phyloP scores from a whole-genome alignment of 64 coral and sea anemone species.

The Acropora tenuis region DNA sequence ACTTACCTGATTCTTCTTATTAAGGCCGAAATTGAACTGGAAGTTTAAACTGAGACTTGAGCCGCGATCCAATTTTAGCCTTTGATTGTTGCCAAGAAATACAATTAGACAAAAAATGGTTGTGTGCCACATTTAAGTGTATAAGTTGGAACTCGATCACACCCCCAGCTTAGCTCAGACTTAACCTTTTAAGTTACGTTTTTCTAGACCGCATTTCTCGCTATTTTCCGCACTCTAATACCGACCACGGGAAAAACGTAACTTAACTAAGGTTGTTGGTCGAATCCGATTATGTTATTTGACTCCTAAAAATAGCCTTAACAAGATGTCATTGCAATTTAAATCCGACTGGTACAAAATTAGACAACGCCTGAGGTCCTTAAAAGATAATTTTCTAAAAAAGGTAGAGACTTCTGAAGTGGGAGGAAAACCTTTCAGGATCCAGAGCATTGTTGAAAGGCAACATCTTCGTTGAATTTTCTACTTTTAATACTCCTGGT shows the following conservation, averaged over 20 bases:
- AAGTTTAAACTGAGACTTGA: no score
- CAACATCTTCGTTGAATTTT: neutral
- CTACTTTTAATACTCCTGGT: neutral
- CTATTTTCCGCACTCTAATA: neutral
- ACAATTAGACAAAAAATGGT: no score
- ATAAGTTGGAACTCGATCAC: neutral
- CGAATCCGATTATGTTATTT: conserved; percentile 11
- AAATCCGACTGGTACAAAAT: neutral
- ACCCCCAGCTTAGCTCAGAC: neutral
- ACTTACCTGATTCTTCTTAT: no score
- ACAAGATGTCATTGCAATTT: neutral
- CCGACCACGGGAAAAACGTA: neutral
- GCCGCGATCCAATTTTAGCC: no score
- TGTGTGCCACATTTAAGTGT: no score
- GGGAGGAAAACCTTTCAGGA: neutral
- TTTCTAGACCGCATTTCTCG: neutral
- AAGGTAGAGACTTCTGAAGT: neutral
- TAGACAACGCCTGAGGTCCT: neutral
- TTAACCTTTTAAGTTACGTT: neutral
- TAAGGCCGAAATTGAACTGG: no score
- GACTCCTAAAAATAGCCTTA: no score
- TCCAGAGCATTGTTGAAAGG: neutral
- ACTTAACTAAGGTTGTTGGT: neutral
- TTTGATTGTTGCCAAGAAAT: no score
- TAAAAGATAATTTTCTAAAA: neutral